Evolutionary conservation across 2,888 invertebrate genomes (phyloP), one percentile per base, ranked within the genome.

Genomic region (Phortica okadai): DNA sequence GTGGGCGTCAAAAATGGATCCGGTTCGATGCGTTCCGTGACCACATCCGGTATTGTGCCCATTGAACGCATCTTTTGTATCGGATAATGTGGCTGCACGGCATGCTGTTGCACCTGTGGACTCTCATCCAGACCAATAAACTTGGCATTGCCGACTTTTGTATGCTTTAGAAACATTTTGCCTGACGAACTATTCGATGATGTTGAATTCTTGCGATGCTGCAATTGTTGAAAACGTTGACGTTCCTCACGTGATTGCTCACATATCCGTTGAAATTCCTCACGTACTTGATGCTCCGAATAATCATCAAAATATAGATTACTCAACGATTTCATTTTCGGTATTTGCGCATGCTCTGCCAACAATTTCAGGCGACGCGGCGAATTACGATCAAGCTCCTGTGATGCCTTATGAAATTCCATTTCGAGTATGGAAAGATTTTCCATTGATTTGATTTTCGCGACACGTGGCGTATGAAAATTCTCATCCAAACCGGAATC

Each of bases 21-120:
- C 10, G 90, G 88, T 69, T 87, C 84, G 11, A 91, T 82, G 54
- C 91, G 90, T 70, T 91, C 92, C 42, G 88, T 88, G 0, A 91
- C 84, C 50, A 91, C 84, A 82, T 92, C 91, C 8, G 91, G 90
- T 80, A 92, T 92, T 54, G 91, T 91, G 78, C 92, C 91, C 82
- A 92, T 86, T 0, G 92, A 92, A 73, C 91, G 90, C 85, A 92
- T 92, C 78, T 92, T 92, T 74, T 91, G 90, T 77, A 91, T 91
- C 33, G 91, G 91, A 84, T 89, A 89, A 67, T 89, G 87, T 0
- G 78, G 74, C 3, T 78, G 75, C 58, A 10, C 75, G 41, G n/a
- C 33, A 33, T 41, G 10, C 6, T 50, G 41, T 11, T 56, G 64
- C 42, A 73, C 10, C 50, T 70, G 72, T 64, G 79, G 76, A 41